Conservation (phyloP, 2,888 invertebrate species). For the Spilarctia lutea region DNA sequence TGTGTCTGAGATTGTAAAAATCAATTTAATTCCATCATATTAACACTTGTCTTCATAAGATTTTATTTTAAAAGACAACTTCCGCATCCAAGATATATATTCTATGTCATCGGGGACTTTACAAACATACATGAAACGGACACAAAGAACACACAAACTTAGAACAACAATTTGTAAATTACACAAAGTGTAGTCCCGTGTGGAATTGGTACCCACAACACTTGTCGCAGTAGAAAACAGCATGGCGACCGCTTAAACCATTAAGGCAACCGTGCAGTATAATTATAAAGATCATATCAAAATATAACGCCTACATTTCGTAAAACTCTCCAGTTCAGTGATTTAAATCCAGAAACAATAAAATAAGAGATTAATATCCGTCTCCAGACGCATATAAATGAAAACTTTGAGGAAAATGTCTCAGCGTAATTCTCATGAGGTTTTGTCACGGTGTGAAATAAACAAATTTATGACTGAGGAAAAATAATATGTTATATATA, state of each 20-base stretch:
- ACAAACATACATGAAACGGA: no score
- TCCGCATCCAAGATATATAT: no score
- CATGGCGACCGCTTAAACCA: no score
- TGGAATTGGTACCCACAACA: no score
- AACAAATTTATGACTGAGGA: slow-evolving; percentile 45
- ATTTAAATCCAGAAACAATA: slow-evolving; percentile 11
- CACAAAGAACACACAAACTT: no score
- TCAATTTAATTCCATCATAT: neutral
- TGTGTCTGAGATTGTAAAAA: no score
- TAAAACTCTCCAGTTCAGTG: slow-evolving; percentile 6
- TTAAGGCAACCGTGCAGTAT: neutral
- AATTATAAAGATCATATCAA: neutral
- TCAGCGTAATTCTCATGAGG: slow-evolving; percentile 19
- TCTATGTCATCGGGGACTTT: no score
- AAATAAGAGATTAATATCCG: slow-evolving; percentile 28
- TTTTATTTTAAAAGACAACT: no score
- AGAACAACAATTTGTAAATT: no score
- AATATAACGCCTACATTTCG: neutral
- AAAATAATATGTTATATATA: no score
- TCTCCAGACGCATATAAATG: slow-evolving; percentile 22
- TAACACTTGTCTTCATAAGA: neutral
- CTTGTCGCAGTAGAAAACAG: no score
- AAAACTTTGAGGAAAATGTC: slow-evolving; percentile 21
- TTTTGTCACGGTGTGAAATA: slow-evolving; percentile 17
- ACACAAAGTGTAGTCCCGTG: no score